A percentile compares a stretch with the other conserved stretches of the same genome.
Evolutionary conservation across 2,888 invertebrate species (phyloP).

Genomic region (Cephus nigrinus): DNA sequence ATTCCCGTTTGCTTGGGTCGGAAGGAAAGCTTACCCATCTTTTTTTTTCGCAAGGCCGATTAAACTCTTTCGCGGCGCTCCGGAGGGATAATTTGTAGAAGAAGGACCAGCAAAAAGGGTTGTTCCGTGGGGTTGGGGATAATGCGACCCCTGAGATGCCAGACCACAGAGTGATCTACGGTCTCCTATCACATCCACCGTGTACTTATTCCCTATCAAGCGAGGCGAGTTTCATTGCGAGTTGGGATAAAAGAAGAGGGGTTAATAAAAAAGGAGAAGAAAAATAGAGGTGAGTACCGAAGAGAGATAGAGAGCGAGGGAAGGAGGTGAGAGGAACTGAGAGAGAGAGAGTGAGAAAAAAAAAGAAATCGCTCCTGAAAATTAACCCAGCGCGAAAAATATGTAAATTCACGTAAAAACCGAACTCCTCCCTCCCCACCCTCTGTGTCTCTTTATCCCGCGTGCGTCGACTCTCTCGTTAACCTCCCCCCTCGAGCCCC

Average conservation of each 20-base stretch:
- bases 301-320: constrained; percentile 3
- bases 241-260: neutral
- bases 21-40: constrained; percentile 42
- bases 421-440: constrained; percentile 24
- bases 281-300: constrained; percentile 18
- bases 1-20: neutral
- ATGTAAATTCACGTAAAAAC: constrained; percentile 58
- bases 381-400: constrained; percentile 56
- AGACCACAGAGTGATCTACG: constrained; percentile 62
- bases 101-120: constrained; percentile 62
- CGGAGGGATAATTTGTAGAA: constrained; percentile 60
- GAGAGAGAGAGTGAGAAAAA: constrained; percentile 6
- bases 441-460: constrained; percentile 1
- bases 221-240: constrained; percentile 5
- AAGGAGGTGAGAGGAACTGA: too few relatives aligned
- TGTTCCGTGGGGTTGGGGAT: constrained; percentile 48
- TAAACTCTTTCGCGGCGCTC: constrained; percentile 39
- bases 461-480: constrained; percentile 9
- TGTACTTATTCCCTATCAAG: constrained; percentile 47
- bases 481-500: neutral
- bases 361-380: constrained; percentile 24
- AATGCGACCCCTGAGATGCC: constrained; percentile 65
- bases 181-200: constrained; percentile 51
- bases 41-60: constrained; percentile 38
- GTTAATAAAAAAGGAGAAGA: constrained; percentile 23